These are phyloP conservation scores for Chelonus formosanus DNA, from an alignment of 2,888 invertebrate species.

Conservation along the genomic window DNA sequence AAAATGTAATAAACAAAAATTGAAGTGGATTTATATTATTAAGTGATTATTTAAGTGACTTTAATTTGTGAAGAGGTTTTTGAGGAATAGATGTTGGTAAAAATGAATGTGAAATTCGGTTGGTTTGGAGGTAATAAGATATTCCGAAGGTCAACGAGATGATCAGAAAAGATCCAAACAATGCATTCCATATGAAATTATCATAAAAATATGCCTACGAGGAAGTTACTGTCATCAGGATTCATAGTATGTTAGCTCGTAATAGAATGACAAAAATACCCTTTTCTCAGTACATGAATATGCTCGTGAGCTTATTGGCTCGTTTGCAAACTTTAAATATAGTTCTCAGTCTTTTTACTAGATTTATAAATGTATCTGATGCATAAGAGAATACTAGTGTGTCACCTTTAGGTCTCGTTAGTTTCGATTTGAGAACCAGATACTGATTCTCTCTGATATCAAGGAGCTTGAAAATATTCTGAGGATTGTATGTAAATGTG, in stretches of 20 bases:
- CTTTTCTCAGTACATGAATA: conserved; percentile 27
- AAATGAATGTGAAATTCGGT: too few species aligned
- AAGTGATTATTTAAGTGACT: too few species aligned
- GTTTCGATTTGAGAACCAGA: conserved; percentile 27
- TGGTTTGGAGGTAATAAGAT: too few species aligned
- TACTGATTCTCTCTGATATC: conserved; percentile 25
- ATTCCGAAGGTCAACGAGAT: too few species aligned
- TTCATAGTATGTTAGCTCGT: conserved; percentile 21
- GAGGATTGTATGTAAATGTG: conserved; percentile 45
- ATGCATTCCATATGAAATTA: too few species aligned
- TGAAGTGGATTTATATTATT: too few species aligned
- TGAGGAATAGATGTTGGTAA: too few species aligned
- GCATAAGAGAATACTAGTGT: background rate
- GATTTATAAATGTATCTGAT: conserved; percentile 17
- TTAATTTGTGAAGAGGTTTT: too few species aligned
- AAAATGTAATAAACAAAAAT: too few species aligned
- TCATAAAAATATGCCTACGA: background rate
- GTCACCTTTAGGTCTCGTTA: conserved; percentile 12
- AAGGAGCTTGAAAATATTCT: conserved; percentile 40
- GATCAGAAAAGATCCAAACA: too few species aligned
- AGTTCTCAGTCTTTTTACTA: conserved; percentile 30
- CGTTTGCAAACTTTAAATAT: conserved; percentile 42
- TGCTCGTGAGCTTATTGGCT: conserved; percentile 33
- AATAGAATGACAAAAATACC: conserved; percentile 19
- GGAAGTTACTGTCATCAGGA: conserved; percentile 24